These are phyloP conservation scores for Lates calcarifer DNA, from an alignment of 2,113 vertebrate species.

Conservation along the genomic window DNA sequence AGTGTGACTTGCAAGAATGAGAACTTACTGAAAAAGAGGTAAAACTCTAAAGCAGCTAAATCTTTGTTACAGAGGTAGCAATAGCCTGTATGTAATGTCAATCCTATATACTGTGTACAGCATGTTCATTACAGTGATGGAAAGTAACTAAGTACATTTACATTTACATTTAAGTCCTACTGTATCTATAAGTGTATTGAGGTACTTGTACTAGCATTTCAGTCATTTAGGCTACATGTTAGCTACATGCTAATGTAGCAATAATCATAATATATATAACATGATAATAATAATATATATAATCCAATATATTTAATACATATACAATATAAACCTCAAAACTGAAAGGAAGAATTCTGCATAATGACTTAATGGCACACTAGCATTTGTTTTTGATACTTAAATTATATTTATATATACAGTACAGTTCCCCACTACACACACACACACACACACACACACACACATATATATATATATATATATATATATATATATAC, in stretches of 20 bases:
- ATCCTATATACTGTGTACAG: not conserved
- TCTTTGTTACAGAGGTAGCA: not conserved
- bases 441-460: no score
- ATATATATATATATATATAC: no score
- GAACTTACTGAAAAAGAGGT: not conserved
- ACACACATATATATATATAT: no score
- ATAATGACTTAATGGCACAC: not conserved
- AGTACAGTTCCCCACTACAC: no score
- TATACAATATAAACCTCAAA: not conserved
- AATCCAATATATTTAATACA: not conserved
- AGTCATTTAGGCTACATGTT: not conserved
- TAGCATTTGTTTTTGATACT: not conserved
- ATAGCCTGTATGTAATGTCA: not conserved
- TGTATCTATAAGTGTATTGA: not conserved
- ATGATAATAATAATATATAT: not conserved
- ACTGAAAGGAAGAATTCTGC: no score
- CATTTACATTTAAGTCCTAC: no score
- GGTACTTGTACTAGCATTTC: not conserved
- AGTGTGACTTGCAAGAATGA: not conserved
- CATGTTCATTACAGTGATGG: not conserved
- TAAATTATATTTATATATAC: not conserved
- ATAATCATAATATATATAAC: no score
- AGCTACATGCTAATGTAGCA: no score
- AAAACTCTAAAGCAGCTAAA: not conserved
- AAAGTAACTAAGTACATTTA: not conserved